Percentiles rank a stretch among this genome's conserved stretches.
These are phyloP conservation scores for Trichogramma evanescens DNA, from an alignment of 2,888 invertebrate species.

Conservation along the genomic window DNA sequence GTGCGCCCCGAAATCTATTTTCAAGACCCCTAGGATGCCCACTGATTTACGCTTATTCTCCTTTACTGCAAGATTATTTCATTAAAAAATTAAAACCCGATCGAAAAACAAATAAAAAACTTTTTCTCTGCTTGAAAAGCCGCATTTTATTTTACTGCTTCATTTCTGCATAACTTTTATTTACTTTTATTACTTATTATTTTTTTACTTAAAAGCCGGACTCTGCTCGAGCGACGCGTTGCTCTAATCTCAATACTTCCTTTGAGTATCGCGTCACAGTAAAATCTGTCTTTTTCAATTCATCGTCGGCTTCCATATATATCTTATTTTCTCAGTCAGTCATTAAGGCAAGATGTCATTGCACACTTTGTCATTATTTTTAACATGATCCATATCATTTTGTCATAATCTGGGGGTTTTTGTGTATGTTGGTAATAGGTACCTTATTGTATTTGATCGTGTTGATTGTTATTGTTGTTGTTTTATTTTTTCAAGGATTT, in stretches of 20 bases:
- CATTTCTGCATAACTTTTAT: constrained; percentile 5
- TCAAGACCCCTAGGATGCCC: background rate
- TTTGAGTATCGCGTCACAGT: too few relatives aligned
- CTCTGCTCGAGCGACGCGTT: constrained; percentile 7
- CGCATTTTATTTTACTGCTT: constrained; percentile 28
- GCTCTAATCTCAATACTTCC: background rate
- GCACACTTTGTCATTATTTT: background rate
- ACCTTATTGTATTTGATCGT: background rate
- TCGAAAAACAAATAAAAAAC: constrained; percentile 42
- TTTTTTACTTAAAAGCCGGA: constrained; percentile 16
- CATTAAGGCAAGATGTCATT: constrained; percentile 14
- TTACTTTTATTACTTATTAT: constrained; percentile 5
- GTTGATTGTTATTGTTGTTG: constrained; percentile 15
- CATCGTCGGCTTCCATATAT: constrained; percentile 11
- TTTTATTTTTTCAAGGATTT: constrained; percentile 17
- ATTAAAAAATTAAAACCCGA: constrained; percentile 49
- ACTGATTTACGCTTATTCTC: constrained; percentile 32
- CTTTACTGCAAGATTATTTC: constrained; percentile 46
- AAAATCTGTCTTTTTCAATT: constrained; percentile 11
- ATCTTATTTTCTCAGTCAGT: constrained; percentile 14
- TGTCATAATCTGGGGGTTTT: constrained; percentile 13
- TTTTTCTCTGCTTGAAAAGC: constrained; percentile 39
- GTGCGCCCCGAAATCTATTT: background rate
- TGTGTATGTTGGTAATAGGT: constrained; percentile 11
- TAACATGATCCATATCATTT: constrained; percentile 11